Evolutionary conservation across 2,888 invertebrate genomes (phyloP).

Genomic region (Scaptomyza tumidula): DNA sequence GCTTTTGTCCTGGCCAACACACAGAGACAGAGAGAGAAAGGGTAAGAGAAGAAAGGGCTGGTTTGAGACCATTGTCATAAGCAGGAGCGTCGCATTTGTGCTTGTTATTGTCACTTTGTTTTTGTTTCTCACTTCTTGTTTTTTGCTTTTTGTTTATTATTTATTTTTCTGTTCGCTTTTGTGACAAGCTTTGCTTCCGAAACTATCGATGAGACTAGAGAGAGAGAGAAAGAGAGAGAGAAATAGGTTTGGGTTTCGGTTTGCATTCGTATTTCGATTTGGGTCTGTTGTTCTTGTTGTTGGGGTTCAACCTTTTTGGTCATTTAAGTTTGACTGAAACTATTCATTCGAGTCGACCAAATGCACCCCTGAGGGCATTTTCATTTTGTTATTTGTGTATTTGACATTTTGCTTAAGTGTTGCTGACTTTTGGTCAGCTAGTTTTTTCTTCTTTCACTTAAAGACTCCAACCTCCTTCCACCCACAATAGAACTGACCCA

Average conservation of each 20-base stretch:
- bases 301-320: conserved; percentile 65
- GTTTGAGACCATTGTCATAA: conserved; percentile 63
- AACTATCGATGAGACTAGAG: conserved; percentile 59
- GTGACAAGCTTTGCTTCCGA: conserved; percentile 50
- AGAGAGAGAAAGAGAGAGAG: no score
- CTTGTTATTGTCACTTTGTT: conserved; percentile 77
- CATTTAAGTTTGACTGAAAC: conserved; percentile 65
- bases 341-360: conserved; percentile 71
- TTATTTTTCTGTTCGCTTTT: conserved; percentile 19
- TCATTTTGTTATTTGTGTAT: conserved; percentile 75
- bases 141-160: conserved; percentile 15
- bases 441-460: conserved; percentile 14
- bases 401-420: conserved; percentile 80
- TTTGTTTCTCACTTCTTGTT: conserved; percentile 36
- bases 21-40: neutral
- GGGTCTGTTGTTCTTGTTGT: conserved; percentile 13
- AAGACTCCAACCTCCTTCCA: neutral
- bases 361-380: conserved; percentile 78
- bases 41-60: neutral
- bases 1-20: conserved; percentile 31
- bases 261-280: conserved; percentile 5
- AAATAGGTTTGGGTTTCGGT: conserved; percentile 1
- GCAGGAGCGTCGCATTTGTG: conserved; percentile 68
- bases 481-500: conserved; percentile 36
- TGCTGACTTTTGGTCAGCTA: conserved; percentile 77